Conservation (phyloP, 2,113 vertebrate species). For the Paracanthobrama guichenoti region DNA sequence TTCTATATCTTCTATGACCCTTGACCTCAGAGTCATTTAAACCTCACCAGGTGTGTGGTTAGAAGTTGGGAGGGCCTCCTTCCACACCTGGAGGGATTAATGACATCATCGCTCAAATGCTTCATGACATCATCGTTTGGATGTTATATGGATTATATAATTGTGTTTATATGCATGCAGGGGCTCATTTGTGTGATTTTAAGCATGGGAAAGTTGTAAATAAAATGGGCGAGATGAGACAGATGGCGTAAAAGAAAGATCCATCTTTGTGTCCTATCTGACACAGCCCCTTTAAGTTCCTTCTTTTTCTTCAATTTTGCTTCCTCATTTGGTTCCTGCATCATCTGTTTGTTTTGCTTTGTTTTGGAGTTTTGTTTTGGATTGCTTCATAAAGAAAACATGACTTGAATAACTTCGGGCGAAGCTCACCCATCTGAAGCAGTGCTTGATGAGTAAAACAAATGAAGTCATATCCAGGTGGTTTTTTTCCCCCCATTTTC, state of each 20-base stretch:
- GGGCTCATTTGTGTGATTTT: constrained; percentile 8
- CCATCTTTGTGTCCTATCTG: not conserved
- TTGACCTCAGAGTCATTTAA: constrained; percentile 23
- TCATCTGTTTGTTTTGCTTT: constrained; percentile 50
- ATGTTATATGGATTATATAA: constrained; percentile 7
- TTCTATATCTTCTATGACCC: constrained; percentile 29
- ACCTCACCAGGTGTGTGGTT: constrained; percentile 44
- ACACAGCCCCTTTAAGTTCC: constrained; percentile 33
- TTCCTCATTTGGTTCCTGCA: not conserved
- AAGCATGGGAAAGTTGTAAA: constrained; percentile 42
- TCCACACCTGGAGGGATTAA: constrained; percentile 6
- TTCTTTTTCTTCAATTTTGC: constrained; percentile 16
- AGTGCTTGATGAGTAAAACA: constrained; percentile 57
- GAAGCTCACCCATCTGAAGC: constrained; percentile 37
- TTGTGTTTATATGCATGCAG: constrained; percentile 53
- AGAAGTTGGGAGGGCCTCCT: not conserved
- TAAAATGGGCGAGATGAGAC: not conserved
- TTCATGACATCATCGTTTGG: constrained; percentile 17
- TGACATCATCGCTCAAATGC: not conserved
- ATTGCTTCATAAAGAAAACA: constrained; percentile 54
- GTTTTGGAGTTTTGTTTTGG: constrained; percentile 39
- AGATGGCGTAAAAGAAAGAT: not conserved
- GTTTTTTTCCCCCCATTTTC: constrained; percentile 36
- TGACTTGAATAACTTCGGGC: constrained; percentile 30
- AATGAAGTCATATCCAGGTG: constrained; percentile 61